These are phyloP conservation scores for Falco columbarius DNA, from an alignment of 2,797 vertebrate species.

Conservation along the genomic window DNA sequence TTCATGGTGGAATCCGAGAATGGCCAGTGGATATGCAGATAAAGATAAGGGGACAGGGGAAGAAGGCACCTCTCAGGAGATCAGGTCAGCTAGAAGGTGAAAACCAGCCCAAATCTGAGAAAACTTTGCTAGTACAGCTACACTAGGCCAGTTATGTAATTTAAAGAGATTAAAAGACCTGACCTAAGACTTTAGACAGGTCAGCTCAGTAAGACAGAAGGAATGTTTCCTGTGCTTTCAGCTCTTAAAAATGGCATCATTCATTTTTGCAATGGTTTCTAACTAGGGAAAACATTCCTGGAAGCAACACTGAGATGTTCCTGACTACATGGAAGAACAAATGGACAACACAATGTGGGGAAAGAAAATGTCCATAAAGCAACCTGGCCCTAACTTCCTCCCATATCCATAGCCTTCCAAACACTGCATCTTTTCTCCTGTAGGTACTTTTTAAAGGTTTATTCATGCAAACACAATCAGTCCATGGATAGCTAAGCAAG, in stretches of 20 bases:
- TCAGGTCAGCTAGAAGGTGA: neutral
- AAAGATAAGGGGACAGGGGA: neutral
- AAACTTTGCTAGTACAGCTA: neutral
- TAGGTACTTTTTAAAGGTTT: neutral
- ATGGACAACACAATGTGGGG: neutral
- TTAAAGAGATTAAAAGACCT: neutral
- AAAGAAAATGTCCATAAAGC: neutral
- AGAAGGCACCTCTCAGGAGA: neutral
- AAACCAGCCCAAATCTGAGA: neutral
- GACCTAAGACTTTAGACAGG: neutral
- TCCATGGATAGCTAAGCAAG: neutral
- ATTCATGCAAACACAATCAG: neutral
- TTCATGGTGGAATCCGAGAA: neutral
- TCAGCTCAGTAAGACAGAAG: neutral
- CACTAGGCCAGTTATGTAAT: neutral
- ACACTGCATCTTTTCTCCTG: neutral
- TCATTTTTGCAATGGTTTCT: neutral
- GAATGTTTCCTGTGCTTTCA: neutral
- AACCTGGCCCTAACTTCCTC: neutral
- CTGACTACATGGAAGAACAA: neutral
- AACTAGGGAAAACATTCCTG: neutral
- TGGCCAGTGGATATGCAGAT: neutral
- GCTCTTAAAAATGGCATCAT: neutral
- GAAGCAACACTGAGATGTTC: neutral
- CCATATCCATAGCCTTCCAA: neutral